Conservation (phyloP, 1,140 invertebrate genomes). For the Brachionus asplanchnoidis region DNA sequence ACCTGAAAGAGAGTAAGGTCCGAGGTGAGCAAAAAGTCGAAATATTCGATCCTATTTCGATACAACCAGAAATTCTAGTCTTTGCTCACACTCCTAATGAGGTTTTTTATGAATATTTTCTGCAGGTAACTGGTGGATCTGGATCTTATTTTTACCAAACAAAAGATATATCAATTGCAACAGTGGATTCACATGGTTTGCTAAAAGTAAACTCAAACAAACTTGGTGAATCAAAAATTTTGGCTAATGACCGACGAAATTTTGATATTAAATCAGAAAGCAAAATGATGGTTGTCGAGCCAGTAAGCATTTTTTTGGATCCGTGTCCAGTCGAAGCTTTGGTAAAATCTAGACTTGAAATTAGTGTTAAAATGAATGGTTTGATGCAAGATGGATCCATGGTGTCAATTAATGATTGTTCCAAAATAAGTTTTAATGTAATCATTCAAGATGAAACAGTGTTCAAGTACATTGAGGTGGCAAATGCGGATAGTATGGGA, state of each 20-base stretch:
- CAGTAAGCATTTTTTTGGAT: neutral
- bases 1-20: neutral
- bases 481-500: neutral
- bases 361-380: conserved; percentile 32
- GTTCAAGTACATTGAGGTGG: neutral
- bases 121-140: neutral
- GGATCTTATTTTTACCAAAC: conserved; percentile 30
- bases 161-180: neutral
- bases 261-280: neutral
- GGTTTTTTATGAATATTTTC: neutral
- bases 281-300: neutral
- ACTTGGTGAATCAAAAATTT: conserved; percentile 7
- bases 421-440: neutral
- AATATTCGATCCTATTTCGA: conserved; percentile 4
- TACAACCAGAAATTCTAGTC: neutral
- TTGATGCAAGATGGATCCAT: neutral
- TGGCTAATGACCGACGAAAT: neutral
- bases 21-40: neutral
- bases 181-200: neutral
- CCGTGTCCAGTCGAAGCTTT: conserved; percentile 32
- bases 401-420: neutral
- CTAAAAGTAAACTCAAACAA: neutral
- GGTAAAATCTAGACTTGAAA: neutral
- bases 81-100: neutral
- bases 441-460: neutral